These are phyloP conservation scores for Yasuhikotakia modesta DNA, from an alignment of 2,797 vertebrate species.

Conservation along the genomic window DNA sequence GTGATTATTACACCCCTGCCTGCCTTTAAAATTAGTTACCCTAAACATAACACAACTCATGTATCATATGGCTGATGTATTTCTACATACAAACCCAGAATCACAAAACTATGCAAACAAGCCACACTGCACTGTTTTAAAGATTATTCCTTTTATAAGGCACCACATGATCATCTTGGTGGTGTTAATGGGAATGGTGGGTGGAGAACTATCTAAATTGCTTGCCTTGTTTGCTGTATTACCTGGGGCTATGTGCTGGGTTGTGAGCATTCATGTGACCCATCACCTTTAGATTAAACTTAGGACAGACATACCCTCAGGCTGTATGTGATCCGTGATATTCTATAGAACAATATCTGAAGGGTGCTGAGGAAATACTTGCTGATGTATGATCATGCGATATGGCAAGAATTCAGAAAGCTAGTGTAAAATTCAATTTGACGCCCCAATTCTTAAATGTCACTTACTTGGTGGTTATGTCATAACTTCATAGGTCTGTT, in stretches of 20 bases:
- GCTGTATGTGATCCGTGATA: background rate
- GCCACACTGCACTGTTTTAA: conserved; percentile 31
- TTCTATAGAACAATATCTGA: conserved; percentile 12
- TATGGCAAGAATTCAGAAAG: background rate
- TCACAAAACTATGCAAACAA: background rate
- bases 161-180: conserved; percentile 64
- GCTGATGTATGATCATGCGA: background rate
- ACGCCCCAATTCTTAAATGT: background rate
- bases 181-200: conserved; percentile 38
- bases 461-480: background rate
- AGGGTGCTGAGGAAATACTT: background rate
- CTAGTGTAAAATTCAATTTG: background rate
- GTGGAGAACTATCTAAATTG: conserved; percentile 54
- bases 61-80: background rate
- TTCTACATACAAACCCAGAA: background rate
- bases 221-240: conserved; percentile 67
- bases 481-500: background rate
- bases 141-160: conserved; percentile 1
- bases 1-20: background rate
- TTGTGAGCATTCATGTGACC: conserved; percentile 68
- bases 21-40: too few relatives aligned
- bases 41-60: background rate
- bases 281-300: conserved; percentile 5
- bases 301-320: conserved; percentile 41
- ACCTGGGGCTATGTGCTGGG: conserved; percentile 67